Base-by-base conservation (phyloP, 2,113 vertebrate species). In the Dasyornis broadbenti region DNA sequence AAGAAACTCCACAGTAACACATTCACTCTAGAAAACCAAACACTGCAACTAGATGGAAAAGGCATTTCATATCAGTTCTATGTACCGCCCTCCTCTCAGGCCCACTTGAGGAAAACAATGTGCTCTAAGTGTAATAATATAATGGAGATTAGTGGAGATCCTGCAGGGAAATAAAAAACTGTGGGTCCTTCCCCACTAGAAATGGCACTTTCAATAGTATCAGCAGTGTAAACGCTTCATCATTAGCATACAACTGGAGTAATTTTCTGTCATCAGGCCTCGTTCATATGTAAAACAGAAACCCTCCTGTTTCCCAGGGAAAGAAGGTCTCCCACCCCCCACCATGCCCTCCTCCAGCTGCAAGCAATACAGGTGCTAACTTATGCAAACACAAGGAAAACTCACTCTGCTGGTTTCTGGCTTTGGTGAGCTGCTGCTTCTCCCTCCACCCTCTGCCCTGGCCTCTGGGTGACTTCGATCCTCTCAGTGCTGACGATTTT, bases 211-310 rank as follows among this genome's bases (percentile, higher is more conserved):
- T 78, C 78, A 97, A 65, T 61, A 92, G 42, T 26, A 87, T 30
- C 54, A 85, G 61, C 70, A 61, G 57, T 15, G 4, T 82, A 89
- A 73, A 76, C 44, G 68, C 91, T 71, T 70, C 75, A 37, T 18
- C 77, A 83, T 97, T 96, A 97, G 89, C 97, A 97, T 95, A 95
- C 96, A 97, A 97, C 86, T 95, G 72, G 69, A 90, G 84, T 76
- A 0, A 72, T 90, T 90, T 79, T 92, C 85, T 89, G 87, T 78
- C 96, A 94, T 91, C 92, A 89, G 23, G 20, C 61, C 89, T 89
- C 57, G 69, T 97, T 97, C 96, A 96, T 80, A 97, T 97, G 97
- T 94, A 97, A 97, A 93, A 95, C 95, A 95, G 86, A 40, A 31
- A 90, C 21, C 44, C 83, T 76, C 33, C 7, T 6, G 63, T 71